Evolutionary conservation across 2,113 vertebrate species (phyloP), one percentile per base, ranked within the genome.

Genomic region (Heteronetta atricapilla): DNA sequence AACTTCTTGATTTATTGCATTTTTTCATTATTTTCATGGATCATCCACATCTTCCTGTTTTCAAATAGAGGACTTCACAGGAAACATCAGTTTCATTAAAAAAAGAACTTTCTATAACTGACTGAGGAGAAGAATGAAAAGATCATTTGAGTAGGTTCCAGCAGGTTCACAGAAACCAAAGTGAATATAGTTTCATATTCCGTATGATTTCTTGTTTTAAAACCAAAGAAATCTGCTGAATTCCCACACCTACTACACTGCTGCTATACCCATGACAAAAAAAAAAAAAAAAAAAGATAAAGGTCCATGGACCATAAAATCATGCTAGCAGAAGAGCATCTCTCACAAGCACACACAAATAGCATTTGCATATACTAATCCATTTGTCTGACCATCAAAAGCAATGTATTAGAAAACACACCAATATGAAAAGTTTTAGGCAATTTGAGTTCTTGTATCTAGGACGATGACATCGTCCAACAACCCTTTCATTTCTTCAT

Each of bases 321-420:
- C 33, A 46, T 10, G 19, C 15, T 13, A 62, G 23, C 11, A 67
- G 60, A 77, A 76, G 36, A 60, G 3, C 69, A 83, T 52, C 7
- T 38, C 38, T 20, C 34, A 46, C 22, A 76, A 13, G 46, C 18
- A 67, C 0, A 0, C 15, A 77, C 4, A 2, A 75, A 6, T 34
- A 48, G 36, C 8, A 89, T 19, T 50, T 62, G 13, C 31, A 67
- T 0, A 1, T 10, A 22, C 13, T 86, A 86, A 82, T 48, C 7
- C 7, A 13, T 68, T 74, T 88, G 8, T 64, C 55, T 63, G 44
- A 22, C 26, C 13, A 38, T 12, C 8, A 44, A 88, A 89, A 52
- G 17, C 40, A 50, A 67, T 5, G 2, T 14, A 50, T 2, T 79
- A 8, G 7, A 68, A 82, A 22, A 72, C 4, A 14, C 28, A 68